These are phyloP conservation scores for Drosophila auraria DNA, from an alignment of 1,140 invertebrate genomes.

Conservation along the genomic window DNA sequence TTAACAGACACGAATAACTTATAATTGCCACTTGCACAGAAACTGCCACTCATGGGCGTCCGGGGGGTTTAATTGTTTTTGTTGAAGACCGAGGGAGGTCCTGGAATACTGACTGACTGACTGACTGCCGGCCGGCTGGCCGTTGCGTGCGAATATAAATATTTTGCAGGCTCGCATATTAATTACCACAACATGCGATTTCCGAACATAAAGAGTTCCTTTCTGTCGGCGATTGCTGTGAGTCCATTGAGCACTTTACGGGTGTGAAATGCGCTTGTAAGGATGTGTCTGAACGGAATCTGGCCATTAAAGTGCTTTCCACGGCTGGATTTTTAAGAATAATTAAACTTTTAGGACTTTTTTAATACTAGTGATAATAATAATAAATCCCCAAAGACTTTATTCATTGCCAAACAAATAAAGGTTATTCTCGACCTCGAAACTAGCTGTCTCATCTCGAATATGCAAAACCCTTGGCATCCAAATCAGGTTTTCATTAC, in stretches of 20 bases:
- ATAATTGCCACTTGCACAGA: constrained; percentile 63
- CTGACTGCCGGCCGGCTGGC: constrained; percentile 4
- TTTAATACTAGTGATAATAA: too few relatives aligned
- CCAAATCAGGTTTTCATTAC: not conserved
- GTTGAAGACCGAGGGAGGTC: constrained; percentile 9
- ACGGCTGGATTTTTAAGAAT: too few relatives aligned
- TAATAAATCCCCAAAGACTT: too few relatives aligned
- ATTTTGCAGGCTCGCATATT: constrained; percentile 68
- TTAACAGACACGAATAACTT: constrained; percentile 82
- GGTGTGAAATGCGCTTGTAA: constrained; percentile 24
- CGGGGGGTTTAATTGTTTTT: constrained; percentile 60
- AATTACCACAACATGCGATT: constrained; percentile 60
- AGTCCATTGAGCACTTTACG: constrained; percentile 19
- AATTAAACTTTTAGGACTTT: too few relatives aligned
- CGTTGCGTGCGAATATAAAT: constrained; percentile 64
- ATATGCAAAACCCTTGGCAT: not conserved
- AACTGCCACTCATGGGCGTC: constrained; percentile 34
- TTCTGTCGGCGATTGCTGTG: constrained; percentile 6
- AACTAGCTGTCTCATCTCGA: not conserved
- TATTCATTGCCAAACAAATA: too few relatives aligned
- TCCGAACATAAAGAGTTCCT: constrained; percentile 8
- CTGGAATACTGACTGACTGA: constrained; percentile 25
- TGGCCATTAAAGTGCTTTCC: not conserved
- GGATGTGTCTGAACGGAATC: constrained; percentile 3
- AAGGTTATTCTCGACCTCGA: not conserved